These are phyloP conservation scores for mouse (Mus musculus) DNA, from an alignment of 2,113 vertebrate genomes.

Conservation along the genomic window DNA sequence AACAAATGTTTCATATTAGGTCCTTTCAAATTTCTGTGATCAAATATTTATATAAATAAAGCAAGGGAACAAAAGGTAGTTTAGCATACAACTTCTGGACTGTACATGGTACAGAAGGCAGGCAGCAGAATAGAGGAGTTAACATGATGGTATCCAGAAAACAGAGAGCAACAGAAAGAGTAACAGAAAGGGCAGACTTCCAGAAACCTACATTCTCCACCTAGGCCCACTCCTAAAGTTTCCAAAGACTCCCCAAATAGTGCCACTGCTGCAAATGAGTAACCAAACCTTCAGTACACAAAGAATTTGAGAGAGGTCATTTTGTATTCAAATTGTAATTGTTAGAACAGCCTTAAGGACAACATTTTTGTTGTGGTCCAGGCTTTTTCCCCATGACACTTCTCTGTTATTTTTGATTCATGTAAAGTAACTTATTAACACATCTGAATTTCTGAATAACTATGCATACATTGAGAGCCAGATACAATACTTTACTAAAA, in stretches of 20 bases:
- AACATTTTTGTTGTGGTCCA: background rate
- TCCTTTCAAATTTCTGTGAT: background rate
- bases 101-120: background rate
- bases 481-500: background rate
- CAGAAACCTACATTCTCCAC: background rate
- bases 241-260: background rate
- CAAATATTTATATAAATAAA: background rate
- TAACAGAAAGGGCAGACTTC: background rate
- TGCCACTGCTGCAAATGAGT: no score
- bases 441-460: background rate
- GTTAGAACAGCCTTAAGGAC: background rate
- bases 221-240: background rate
- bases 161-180: background rate
- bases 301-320: background rate
- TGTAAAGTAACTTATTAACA: background rate
- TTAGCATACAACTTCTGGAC: background rate
- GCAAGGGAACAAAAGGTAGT: background rate
- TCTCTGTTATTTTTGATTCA: background rate
- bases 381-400: background rate
- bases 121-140: background rate
- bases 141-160: background rate
- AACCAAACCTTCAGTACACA: background rate
- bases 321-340: background rate
- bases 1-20: background rate
- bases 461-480: background rate